These are phyloP conservation scores for Lepidochitona cinerea DNA, from an alignment of 2,888 invertebrate species.

Conservation along the genomic window DNA sequence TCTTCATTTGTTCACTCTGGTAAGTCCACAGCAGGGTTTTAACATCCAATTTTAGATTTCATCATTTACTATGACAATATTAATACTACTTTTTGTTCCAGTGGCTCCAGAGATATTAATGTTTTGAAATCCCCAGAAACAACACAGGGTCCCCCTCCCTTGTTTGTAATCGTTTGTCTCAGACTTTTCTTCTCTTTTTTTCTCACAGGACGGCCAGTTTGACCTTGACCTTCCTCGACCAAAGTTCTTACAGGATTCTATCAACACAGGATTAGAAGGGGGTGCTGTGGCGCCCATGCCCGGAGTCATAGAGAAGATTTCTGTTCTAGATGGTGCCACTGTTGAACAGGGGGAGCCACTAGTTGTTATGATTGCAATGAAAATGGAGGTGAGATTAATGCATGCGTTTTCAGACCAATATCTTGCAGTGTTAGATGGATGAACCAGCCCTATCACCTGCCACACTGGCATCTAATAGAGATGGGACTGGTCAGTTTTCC, in stretches of 20 bases:
- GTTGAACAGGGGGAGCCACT: constrained; percentile 92
- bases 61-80: too few species aligned
- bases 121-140: too few species aligned
- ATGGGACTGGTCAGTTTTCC: too few species aligned
- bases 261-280: constrained; percentile 72
- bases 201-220: constrained; percentile 57
- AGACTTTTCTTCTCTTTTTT: too few species aligned
- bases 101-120: too few species aligned
- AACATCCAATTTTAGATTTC: neutral
- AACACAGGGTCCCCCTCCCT: too few species aligned
- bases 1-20: constrained; percentile 77
- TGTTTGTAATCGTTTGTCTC: too few species aligned
- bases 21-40: constrained; percentile 34
- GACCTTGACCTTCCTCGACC: constrained; percentile 71
- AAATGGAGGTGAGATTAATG: constrained; percentile 86
- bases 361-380: constrained; percentile 98
- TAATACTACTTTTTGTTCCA: too few species aligned
- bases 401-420: too few species aligned
- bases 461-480: too few species aligned
- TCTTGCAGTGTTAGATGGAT: too few species aligned
- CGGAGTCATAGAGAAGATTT: constrained; percentile 94
- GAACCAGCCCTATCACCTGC: too few species aligned
- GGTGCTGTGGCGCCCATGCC: constrained; percentile 92
- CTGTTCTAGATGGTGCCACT: constrained; percentile 82
- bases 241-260: constrained; percentile 63